Evolutionary conservation across 2,888 invertebrate species (phyloP).

Genomic region (Synergus itoensis): DNA sequence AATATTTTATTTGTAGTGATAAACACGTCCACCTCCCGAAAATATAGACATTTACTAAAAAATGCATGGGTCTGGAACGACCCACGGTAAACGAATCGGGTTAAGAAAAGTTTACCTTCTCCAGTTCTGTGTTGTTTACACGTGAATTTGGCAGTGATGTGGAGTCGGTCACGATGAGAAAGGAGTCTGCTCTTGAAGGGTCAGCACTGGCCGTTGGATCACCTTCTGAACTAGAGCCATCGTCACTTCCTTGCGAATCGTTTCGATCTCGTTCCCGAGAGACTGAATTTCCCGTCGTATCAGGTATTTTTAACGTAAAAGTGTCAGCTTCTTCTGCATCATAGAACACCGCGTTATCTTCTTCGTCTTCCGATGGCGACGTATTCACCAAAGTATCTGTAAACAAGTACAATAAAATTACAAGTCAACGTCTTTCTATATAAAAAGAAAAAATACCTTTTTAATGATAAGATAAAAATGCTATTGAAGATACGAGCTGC

Average conservation of each 20-base stretch:
- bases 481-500: constrained; percentile 2
- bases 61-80: too few relatives aligned
- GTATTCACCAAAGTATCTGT: constrained; percentile 73
- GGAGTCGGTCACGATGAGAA: constrained; percentile 70
- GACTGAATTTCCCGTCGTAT: constrained; percentile 66
- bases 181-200: constrained; percentile 65
- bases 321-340: constrained; percentile 80
- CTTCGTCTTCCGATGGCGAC: constrained; percentile 82
- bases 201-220: constrained; percentile 69
- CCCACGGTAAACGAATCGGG: too few relatives aligned
- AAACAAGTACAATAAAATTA: constrained; percentile 26
- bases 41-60: background rate
- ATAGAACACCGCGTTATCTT: constrained; percentile 81
- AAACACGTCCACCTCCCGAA: background rate
- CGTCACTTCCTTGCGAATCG: constrained; percentile 76
- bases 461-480: background rate
- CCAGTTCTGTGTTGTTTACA: constrained; percentile 55
- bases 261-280: constrained; percentile 71
- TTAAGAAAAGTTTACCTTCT: constrained; percentile 47
- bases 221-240: constrained; percentile 77
- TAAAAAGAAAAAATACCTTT: background rate
- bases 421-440: background rate
- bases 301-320: constrained; percentile 72
- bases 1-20: too few relatives aligned
- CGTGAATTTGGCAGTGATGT: constrained; percentile 60